Conservation (phyloP, 2,888 invertebrate species). For the Cantharis flavilabris region DNA sequence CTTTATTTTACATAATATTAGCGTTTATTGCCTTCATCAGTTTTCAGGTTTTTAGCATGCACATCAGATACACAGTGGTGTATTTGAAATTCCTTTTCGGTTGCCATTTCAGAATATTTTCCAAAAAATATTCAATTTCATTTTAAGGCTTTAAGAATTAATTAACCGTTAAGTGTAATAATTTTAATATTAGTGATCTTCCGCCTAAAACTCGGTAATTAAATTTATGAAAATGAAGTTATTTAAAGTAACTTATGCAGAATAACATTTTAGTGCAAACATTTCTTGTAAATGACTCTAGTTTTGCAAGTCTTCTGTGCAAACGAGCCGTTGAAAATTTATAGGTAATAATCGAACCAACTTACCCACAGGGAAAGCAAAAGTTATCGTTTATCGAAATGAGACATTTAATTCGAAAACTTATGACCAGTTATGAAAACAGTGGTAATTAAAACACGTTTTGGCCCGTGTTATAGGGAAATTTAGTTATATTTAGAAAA, state of each 20-base stretch:
- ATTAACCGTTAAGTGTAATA: not conserved
- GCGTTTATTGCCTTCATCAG: not conserved
- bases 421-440: conserved; percentile 1
- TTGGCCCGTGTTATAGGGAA: not conserved
- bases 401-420: not conserved
- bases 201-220: not conserved
- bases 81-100: not conserved
- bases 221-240: not conserved
- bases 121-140: not conserved
- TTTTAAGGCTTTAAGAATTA: not conserved
- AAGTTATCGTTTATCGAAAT: not conserved
- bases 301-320: not conserved
- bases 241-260: not conserved
- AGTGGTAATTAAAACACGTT: conserved; percentile 1
- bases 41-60: not conserved
- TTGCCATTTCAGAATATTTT: not conserved
- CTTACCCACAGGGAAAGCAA: not conserved
- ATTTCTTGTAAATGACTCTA: not conserved
- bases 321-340: not conserved
- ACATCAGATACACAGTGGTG: not conserved
- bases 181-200: not conserved
- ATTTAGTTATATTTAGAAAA: not conserved
- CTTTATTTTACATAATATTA: not conserved
- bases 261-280: not conserved
- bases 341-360: not conserved